Base-by-base conservation (phyloP, 2,113 vertebrate genomes). In the Sapayoa aenigma region DNA sequence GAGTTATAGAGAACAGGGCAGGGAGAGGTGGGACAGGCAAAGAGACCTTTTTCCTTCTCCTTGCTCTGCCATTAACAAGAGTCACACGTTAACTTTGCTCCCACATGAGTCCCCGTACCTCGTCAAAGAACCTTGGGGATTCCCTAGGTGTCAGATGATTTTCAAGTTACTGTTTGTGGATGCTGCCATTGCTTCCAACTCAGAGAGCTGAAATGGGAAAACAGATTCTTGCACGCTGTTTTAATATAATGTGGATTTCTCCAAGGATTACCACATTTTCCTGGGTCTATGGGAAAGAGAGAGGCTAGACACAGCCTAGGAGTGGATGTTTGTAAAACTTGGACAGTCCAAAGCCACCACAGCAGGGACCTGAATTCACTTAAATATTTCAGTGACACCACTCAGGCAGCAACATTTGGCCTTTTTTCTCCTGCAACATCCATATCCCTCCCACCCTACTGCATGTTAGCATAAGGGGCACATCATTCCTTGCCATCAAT, bases 61-160 rank as follows among this genome's bases (percentile, higher is more conserved):
- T 81, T 0, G 0, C 50, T 86, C 63, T 88, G 63, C 79, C 79
- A 67, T 84, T 80, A 83, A 71, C 76, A 42, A 39, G 35, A 93
- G 94, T 93, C 95, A 96, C 88, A 94, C 83, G 94, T 97, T 93
- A 96, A 97, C 94, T 92, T 59, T 41, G 73, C 69, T 89, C 50
- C 83, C 55, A 18, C n/a, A 5, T 5, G 39, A 81, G 35, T 56
- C n/a, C 78, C 35, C 6, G 8, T 21, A 49, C 41, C 50, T 89
- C 8, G 6, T 55, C 53, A 16, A n/a, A 73, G 35, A 11, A 23
- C 19, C 35, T 9, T 50, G 63, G 68, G 83, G 33, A 84, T 77
- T 77, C 72, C 66, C 37, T 4, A 39, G 63, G 83, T 42, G 72
- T 55, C 74, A 55, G 67, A 39, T 39, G 53, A 49, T 80, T 73